Evolutionary conservation across 2,113 vertebrate genomes (phyloP), one percentile per base, ranked within the genome.

Genomic region (Percopsis transmontana): DNA sequence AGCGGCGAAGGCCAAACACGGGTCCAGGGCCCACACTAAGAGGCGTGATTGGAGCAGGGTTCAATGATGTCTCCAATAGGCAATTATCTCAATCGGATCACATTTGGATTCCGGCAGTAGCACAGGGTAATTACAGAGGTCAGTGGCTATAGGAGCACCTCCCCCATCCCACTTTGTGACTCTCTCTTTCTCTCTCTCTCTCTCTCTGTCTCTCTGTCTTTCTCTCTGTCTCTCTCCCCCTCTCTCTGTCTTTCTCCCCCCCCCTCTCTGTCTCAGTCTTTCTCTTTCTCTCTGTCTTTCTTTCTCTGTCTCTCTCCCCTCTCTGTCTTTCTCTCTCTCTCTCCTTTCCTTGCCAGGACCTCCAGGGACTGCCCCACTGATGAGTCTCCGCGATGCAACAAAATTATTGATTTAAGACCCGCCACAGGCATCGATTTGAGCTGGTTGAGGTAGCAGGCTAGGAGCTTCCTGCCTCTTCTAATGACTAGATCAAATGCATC

Each of bases 341-440:
- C 68, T 57, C 60, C 69, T 55, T 56, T 50, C 41, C 71, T 72
- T 20, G 41, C 70, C 72, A 40, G 27, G 27, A 18, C 80, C 81
- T 90, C 84, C 83, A 47, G 68, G 90, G 84, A 87, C 81, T 74
- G 62, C 62, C 56, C 84, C 72, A 66, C 82, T 88, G 90, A 91
- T 88, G 88, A 91, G 86, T 70, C 81, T 82, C 85, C 61, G 77
- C 85, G 87, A 90, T 90, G 87, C 87, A 90, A 84, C 83, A 83
- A 82, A 54, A 80, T 85, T 82, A 92, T 89, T 90, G 90, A 92
- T 92, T 91, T 84, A 83, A 79, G 77, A 82, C 68, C 76, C 59
- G 72, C 86, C 85, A 86, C 86, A 88, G 84, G 74, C 88, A 92
- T 91, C 89, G 91, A 93, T 92, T 85, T 77, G 81, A 88, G 85